phyloP scores from a whole-genome alignment of 2,888 invertebrate genomes.

The Brassicogethes aeneus region DNA sequence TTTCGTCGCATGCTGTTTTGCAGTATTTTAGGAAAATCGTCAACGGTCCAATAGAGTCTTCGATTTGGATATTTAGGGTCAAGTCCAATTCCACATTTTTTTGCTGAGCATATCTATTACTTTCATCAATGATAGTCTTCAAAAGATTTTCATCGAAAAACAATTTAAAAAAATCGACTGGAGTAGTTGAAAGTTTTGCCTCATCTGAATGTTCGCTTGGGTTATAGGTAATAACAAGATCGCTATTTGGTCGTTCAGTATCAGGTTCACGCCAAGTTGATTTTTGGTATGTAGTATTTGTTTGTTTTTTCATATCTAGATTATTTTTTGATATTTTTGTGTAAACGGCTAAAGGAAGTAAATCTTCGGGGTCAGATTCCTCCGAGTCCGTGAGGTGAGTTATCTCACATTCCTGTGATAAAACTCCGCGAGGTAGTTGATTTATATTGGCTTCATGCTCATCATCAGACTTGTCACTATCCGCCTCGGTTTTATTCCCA shows the following conservation, averaged over 20 bases:
- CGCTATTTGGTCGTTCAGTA: too few species aligned
- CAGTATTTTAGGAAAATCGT: slow-evolving; percentile 6
- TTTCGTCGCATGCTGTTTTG: slow-evolving; percentile 2
- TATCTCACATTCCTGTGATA: slow-evolving; percentile 6
- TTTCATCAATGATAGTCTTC: slow-evolving; percentile 7
- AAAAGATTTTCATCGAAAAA: slow-evolving; percentile 12
- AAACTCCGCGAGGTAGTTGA: slow-evolving; percentile 3
- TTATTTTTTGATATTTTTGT: too few species aligned
- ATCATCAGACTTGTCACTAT: slow-evolving; percentile 9
- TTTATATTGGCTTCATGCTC: slow-evolving; percentile 8
- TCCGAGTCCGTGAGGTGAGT: too few species aligned
- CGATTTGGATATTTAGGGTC: slow-evolving; percentile 4
- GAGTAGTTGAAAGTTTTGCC: too few species aligned
- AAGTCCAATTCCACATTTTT: slow-evolving; percentile 6
- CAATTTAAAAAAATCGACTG: slow-evolving; percentile 7
- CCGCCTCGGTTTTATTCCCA: slow-evolving; percentile 5
- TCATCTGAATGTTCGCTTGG: too few species aligned
- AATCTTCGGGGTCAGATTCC: too few species aligned
- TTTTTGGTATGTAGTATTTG: too few species aligned
- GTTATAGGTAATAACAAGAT: too few species aligned
- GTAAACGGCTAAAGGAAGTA: too few species aligned
- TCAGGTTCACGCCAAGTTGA: too few species aligned
- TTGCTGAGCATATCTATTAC: slow-evolving; percentile 10
- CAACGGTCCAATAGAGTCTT: slow-evolving; percentile 5
- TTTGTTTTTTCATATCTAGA: too few species aligned